Evolutionary conservation across 23 tunicate species (phyloP), one percentile per base, ranked within the genome.

Genomic region (Diplosoma virens): DNA sequence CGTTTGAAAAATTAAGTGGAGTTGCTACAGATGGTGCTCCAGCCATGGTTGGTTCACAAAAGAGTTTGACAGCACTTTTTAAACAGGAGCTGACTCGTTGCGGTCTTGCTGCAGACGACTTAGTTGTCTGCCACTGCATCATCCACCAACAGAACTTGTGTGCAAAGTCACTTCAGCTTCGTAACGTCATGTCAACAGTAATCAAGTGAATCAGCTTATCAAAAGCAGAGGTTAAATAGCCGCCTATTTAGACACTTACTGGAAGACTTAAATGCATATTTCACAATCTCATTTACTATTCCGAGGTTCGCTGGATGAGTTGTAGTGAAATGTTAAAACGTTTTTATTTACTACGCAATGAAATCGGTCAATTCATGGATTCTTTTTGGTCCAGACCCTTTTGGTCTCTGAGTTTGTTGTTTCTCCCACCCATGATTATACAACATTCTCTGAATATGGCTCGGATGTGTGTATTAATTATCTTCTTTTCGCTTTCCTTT

Each of bases 1-100:
- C 86, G 45, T 81, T 55, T 52, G 78, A 81, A 53, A 82, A 41
- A 27, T 71, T 81, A 30, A 45, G 84, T 79, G 76, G 84, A 20
- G 28, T 79, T 79, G 86, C 86, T 32, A 81, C 86, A 69, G 71
- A 81, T 67, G 81, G 87, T 74, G 87, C 74, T 71, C 81, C 87
- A 75, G 87, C 89, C 72, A 84, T 84, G 89, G 76, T 76, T 34
- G 89, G 86, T 66, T 73, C 72, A 76, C 77, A 84, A 73, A 76
- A 67, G 55, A 82, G 89, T 28, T 46, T 76, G 35, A 76, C 79
- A 33, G 54, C 82, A 67, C 77, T 84, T 45, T 34, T 84, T 46
- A 84, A 73, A 59, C 66, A 33, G 61, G 87, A 82, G 58, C 55
- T 82, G 87, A 82, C 87, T 27, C 74, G 81, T 82, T 46, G 50